Evolutionary conservation across 2,888 invertebrate genomes (phyloP).

Genomic region (Tuberolachnus salignus): DNA sequence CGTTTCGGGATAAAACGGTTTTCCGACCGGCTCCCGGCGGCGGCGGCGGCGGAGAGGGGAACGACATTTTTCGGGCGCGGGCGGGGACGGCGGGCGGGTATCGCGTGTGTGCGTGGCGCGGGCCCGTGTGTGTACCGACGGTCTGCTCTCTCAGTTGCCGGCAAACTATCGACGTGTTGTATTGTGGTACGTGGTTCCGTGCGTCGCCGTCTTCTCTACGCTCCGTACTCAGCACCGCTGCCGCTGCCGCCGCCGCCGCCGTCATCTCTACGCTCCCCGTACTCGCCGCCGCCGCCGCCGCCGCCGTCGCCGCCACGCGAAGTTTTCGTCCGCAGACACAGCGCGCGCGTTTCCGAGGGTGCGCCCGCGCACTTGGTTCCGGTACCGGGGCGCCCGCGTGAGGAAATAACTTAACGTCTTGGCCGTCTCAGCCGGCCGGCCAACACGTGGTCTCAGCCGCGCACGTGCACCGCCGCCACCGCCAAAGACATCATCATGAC

Average conservation of each 20-base stretch:
- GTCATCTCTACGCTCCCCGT: background rate
- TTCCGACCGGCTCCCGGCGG: too few species aligned
- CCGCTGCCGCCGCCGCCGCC: background rate
- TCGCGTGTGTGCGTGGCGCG: slow-evolving; percentile 6
- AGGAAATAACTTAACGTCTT: background rate
- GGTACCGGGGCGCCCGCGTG: background rate
- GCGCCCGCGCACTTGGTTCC: background rate
- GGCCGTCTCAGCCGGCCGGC: slow-evolving; percentile 9
- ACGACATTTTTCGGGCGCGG: too few species aligned
- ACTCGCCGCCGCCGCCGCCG: background rate
- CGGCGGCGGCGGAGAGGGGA: background rate
- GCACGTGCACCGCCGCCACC: slow-evolving; percentile 58
- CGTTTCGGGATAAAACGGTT: too few species aligned
- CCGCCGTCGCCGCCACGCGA: background rate
- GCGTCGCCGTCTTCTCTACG: background rate
- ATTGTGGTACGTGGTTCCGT: slow-evolving; percentile 41
- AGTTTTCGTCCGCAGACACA: background rate
- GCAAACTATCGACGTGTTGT: slow-evolving; percentile 56
- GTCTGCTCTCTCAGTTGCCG: slow-evolving; percentile 51
- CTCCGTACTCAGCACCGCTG: background rate
- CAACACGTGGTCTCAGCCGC: slow-evolving; percentile 40
- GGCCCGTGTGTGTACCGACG: background rate
- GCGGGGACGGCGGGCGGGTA: background rate
- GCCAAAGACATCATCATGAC: slow-evolving; percentile 58
- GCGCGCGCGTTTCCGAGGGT: background rate